Evolutionary conservation across 1,140 invertebrate genomes (phyloP).

Genomic region (Ditylenchus dipsaci): DNA sequence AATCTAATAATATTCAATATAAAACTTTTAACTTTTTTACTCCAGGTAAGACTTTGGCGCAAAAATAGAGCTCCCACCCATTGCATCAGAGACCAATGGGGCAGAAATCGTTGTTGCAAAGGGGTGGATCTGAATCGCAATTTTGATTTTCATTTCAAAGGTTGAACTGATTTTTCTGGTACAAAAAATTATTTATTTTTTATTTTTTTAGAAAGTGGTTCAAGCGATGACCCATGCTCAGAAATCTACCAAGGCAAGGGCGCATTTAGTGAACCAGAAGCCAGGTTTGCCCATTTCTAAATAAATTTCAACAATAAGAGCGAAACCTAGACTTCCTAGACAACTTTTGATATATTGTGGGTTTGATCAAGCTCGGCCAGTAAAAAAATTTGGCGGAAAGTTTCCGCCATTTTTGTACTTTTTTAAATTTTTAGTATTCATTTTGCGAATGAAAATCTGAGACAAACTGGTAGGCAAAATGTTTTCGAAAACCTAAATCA

Average conservation of each 20-base stretch:
- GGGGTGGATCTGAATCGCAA: slow-evolving; percentile 56
- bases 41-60: slow-evolving; percentile 50
- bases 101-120: slow-evolving; percentile 45
- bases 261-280: slow-evolving; percentile 57
- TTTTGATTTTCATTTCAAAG: slow-evolving; percentile 55
- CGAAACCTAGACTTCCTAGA: too few species aligned
- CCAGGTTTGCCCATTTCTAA: slow-evolving; percentile 19
- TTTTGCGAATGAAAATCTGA: too few species aligned
- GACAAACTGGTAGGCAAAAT: too few species aligned
- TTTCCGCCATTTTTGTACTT: too few species aligned
- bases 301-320: too few species aligned
- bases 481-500: too few species aligned
- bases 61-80: slow-evolving; percentile 48
- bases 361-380: too few species aligned
- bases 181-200: slow-evolving; percentile 6
- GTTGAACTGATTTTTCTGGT: slow-evolving; percentile 12
- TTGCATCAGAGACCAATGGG: slow-evolving; percentile 49
- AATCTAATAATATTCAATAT: not conserved
- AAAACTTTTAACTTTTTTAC: not conserved
- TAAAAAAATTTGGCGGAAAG: too few species aligned
- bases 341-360: too few species aligned
- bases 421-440: too few species aligned
- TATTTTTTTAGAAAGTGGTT: slow-evolving; percentile 43
- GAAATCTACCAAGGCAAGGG: slow-evolving; percentile 55
- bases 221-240: slow-evolving; percentile 56